These are phyloP conservation scores for Xenus cinereus DNA, from an alignment of 2,113 vertebrate species.

Conservation along the genomic window DNA sequence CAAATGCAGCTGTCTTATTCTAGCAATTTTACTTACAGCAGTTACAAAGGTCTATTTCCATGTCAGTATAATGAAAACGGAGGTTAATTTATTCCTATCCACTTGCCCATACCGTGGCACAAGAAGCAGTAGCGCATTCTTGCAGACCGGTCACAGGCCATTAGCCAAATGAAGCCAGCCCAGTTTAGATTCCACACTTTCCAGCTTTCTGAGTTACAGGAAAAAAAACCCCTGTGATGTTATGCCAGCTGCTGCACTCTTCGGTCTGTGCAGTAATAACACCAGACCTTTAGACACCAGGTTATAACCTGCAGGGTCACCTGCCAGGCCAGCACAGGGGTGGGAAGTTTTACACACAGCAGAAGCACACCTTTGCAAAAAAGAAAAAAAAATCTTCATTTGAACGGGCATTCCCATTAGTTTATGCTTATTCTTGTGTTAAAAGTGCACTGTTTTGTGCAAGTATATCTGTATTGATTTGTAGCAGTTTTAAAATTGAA, in stretches of 20 bases:
- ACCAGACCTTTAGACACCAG: not conserved
- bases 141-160: not conserved
- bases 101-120: not conserved
- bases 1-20: not conserved
- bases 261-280: not conserved
- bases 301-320: not conserved
- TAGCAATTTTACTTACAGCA: not conserved
- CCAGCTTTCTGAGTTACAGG: not conserved
- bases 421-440: not conserved
- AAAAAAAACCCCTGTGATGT: not conserved
- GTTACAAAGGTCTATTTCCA: not conserved
- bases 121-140: not conserved
- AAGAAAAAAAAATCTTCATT: not conserved
- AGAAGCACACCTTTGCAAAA: not conserved
- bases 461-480: not conserved
- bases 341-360: not conserved
- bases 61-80: not conserved
- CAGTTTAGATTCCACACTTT: not conserved
- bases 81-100: not conserved
- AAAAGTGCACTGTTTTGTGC: not conserved
- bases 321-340: not conserved
- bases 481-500: not conserved
- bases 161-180: not conserved
- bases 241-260: not conserved
- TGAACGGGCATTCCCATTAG: not conserved